Conservation (phyloP, 2,113 vertebrate species). For the Neogale vison region DNA sequence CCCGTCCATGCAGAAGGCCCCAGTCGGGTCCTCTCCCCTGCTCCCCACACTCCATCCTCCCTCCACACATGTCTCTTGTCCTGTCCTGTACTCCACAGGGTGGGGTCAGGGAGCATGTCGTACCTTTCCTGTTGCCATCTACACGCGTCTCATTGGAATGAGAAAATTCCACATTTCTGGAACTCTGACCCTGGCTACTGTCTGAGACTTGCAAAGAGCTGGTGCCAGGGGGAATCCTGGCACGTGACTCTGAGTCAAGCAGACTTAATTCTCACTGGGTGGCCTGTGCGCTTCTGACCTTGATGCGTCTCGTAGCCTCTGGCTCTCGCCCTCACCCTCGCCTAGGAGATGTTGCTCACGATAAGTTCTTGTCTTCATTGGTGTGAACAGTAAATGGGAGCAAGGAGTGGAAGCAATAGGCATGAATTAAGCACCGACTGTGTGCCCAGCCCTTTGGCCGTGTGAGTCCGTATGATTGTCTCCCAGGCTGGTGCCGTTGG, state of each 20-base stretch:
- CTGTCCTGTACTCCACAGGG: neutral
- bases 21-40: accelerated
- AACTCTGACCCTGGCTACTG: neutral
- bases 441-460: neutral
- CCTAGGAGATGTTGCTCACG: neutral
- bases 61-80: accelerated
- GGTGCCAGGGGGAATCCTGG: no score
- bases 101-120: no score
- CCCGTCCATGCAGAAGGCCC: neutral
- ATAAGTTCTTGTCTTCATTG: neutral
- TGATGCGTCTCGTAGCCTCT: neutral
- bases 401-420: neutral
- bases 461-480: neutral
- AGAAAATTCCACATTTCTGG: neutral
- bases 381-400: neutral
- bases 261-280: no score
- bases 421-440: neutral
- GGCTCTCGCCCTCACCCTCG: neutral
- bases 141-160: neutral
- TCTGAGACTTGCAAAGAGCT: neutral
- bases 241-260: no score
- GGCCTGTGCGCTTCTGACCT: no score
- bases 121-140: neutral
- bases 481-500: accelerated
- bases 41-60: neutral